These are phyloP conservation scores for Azorinus chamasolen DNA, from an alignment of 2,888 invertebrate genomes.

Conservation along the genomic window DNA sequence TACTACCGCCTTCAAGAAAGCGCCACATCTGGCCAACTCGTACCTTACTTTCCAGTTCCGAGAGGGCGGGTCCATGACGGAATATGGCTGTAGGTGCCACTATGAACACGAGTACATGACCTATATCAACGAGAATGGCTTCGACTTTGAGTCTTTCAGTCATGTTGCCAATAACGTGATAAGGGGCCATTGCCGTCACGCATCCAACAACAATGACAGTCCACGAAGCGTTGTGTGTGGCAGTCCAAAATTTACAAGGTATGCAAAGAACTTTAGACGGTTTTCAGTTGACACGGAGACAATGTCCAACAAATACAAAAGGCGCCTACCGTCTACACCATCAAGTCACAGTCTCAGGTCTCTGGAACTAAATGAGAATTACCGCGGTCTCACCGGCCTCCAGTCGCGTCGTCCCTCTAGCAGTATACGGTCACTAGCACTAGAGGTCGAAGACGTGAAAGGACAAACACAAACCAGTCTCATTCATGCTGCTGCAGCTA, in stretches of 20 bases:
- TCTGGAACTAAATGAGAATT: conserved; percentile 30
- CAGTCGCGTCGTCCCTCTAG: conserved; percentile 25
- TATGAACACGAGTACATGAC: conserved; percentile 65
- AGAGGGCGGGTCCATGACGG: conserved; percentile 46
- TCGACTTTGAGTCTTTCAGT: conserved; percentile 58
- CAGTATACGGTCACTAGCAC: conserved; percentile 41
- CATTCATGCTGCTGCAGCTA: conserved; percentile 57
- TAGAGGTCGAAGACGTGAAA: conserved; percentile 43
- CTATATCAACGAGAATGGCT: conserved; percentile 48
- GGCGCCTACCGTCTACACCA: conserved; percentile 23
- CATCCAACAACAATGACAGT: conserved; percentile 11
- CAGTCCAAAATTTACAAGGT: conserved; percentile 8
- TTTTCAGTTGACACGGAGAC: conserved; percentile 41
- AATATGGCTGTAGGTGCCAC: conserved; percentile 56
- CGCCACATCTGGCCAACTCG: conserved; percentile 48
- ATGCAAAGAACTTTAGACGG: conserved; percentile 26
- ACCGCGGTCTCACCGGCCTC: conserved; percentile 25
- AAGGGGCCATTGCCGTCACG: conserved; percentile 53
- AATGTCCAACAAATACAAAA: conserved; percentile 6
- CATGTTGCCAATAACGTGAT: conserved; percentile 58
- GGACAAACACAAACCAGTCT: conserved; percentile 59
- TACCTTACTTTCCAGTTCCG: conserved; percentile 55
- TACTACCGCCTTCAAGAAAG: conserved; percentile 33
- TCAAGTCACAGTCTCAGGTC: conserved; percentile 49
- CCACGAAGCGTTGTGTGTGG: conserved; percentile 4